These are phyloP conservation scores for Drosophila flavopinicola DNA, from an alignment of 2,888 invertebrate genomes.

Conservation along the genomic window DNA sequence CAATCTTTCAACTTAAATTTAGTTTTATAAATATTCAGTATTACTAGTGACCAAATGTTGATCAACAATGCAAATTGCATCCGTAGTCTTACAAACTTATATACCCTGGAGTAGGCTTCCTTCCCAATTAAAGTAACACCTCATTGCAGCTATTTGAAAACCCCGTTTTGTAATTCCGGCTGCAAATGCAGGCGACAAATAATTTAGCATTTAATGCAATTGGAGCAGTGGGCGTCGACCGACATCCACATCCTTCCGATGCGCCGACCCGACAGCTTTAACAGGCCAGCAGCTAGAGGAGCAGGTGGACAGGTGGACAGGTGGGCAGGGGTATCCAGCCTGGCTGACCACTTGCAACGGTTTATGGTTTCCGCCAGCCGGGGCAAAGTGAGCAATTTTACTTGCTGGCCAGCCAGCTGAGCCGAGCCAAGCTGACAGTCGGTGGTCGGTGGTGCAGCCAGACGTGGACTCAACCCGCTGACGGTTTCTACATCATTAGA, in stretches of 20 bases:
- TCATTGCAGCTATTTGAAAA: neutral
- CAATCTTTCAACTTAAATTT: neutral
- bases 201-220: slow-evolving; percentile 63
- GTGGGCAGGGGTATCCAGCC: slow-evolving; percentile 14
- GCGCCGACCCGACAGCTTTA: slow-evolving; percentile 7
- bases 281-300: neutral
- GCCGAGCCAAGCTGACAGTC: no score
- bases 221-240: slow-evolving; percentile 56
- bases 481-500: slow-evolving; percentile 65
- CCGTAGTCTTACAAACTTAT: no score
- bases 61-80: neutral
- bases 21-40: no score
- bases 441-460: no score
- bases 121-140: slow-evolving; percentile 21
- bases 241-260: slow-evolving; percentile 48
- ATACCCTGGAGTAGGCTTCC: neutral
- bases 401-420: slow-evolving; percentile 7
- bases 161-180: slow-evolving; percentile 8
- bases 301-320: neutral
- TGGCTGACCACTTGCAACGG: slow-evolving; percentile 47
- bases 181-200: slow-evolving; percentile 60
- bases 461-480: slow-evolving; percentile 26
- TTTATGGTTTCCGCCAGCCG: slow-evolving; percentile 63
- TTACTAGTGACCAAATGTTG: no score
- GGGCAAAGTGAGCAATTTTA: slow-evolving; percentile 63